Evolutionary conservation across 2,888 invertebrate species (phyloP), one percentile per base, ranked within the genome.

Genomic region (Notocelia uddmanniana): DNA sequence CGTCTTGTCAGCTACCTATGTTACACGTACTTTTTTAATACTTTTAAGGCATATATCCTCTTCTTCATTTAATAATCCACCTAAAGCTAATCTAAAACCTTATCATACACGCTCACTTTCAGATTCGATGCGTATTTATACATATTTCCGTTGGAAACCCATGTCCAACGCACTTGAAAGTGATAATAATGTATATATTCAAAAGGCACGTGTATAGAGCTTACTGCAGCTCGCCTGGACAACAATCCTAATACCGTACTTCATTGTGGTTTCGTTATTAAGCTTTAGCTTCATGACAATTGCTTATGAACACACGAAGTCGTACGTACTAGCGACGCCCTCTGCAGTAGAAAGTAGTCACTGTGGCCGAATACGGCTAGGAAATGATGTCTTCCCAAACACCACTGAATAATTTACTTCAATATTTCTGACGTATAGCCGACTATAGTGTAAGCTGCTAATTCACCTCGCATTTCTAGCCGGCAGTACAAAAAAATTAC

Each of bases 11-110:
- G 85, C 87, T 88, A 89, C 85, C 76, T 89, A 89, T 85, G 78
- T 84, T 90, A 90, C 89, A 92, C 83, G 84, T 92, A 91, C 89
- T 84, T 76, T 23, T 88, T 89, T 93, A 93, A 93, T 93, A 92
- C 93, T 93, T 93, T 91, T 82, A 81, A 92, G 93, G 93, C 91
- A 91, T 89, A 86, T 83, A 82, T 83, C 86, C 85, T 57, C 62
- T 48, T 72, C 87, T 87, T 85, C 80, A 85, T 72, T 64, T 80
- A 82, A 80, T 80, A 84, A 88, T 85, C 85, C 87, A 89, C 86
- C 88, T 90, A 91, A 90, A 81, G 86, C 87, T 92, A 91, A 82
- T 82, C 77, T 81, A 82, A 81, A 79, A 86, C 83, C 86, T 87
- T 88, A 88, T 74, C 80, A 45, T 66, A 69, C 59, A 66, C 54